A percentile compares a stretch with the other conserved stretches of the same genome.
These are phyloP conservation scores for Thalassaphorura encarpata DNA, from an alignment of 1,140 invertebrate species.

Conservation along the genomic window DNA sequence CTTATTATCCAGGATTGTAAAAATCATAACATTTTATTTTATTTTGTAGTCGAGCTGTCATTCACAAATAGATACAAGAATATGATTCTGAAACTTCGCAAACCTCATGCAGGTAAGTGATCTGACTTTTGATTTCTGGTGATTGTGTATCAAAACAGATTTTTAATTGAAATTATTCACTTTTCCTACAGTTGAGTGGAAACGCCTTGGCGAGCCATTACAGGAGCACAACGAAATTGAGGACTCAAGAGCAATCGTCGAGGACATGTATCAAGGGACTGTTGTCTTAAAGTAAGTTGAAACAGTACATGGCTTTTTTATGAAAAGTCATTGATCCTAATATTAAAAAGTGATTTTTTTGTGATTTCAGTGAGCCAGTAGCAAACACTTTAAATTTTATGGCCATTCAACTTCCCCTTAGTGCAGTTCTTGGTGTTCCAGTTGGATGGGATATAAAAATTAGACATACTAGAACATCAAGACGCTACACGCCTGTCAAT, in stretches of 20 bases:
- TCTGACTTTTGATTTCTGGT: too few species aligned
- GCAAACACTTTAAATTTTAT: conserved; percentile 1
- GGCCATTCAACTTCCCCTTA: neutral
- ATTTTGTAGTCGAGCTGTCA: neutral
- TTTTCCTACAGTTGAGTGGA: conserved; percentile 6
- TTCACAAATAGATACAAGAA: conserved; percentile 9
- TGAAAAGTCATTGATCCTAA: neutral
- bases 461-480: neutral
- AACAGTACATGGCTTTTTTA: neutral
- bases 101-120: conserved; percentile 6
- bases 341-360: neutral
- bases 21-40: too few species aligned
- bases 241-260: neutral
- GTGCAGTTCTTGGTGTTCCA: conserved; percentile 10
- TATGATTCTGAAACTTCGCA: conserved; percentile 8
- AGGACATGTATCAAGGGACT: neutral
- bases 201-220: conserved; percentile 6
- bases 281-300: neutral
- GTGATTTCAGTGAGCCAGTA: conserved; percentile 1
- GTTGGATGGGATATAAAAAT: conserved; percentile 16
- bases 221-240: conserved; percentile 11
- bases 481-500: conserved; percentile 4
- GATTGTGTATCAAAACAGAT: neutral
- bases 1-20: too few species aligned
- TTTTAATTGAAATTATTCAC: neutral